A percentile compares a stretch with the other conserved stretches of the same genome.
Conservation (phyloP, 1,140 invertebrate genomes). For the Rhopalosiphum maidis region DNA sequence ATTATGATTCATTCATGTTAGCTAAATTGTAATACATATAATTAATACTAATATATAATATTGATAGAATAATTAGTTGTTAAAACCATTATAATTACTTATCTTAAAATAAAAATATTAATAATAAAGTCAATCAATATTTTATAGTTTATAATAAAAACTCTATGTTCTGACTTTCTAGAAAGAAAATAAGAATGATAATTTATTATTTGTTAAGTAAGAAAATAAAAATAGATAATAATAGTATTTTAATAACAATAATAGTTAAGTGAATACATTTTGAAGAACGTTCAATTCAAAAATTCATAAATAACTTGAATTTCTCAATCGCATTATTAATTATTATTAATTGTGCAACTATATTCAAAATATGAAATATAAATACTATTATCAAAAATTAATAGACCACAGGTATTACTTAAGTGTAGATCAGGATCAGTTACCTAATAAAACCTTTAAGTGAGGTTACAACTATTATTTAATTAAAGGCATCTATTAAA, state of each 20-base stretch:
- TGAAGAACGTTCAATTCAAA: background rate
- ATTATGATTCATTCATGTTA: background rate
- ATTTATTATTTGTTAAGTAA: too few relatives aligned
- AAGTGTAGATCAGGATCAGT: background rate
- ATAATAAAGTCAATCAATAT: background rate
- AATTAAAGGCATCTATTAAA: background rate
- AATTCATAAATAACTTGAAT: background rate
- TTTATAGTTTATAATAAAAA: background rate
- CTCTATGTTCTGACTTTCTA: too few relatives aligned
- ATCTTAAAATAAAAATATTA: background rate
- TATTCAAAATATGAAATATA: background rate
- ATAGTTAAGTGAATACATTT: too few relatives aligned
- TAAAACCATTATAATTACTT: background rate
- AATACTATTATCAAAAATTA: background rate
- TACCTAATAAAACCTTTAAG: background rate
- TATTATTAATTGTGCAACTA: background rate
- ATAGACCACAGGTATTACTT: background rate
- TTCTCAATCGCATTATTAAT: background rate
- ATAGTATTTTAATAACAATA: too few relatives aligned
- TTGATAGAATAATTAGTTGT: background rate
- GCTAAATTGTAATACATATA: background rate
- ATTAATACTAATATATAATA: background rate
- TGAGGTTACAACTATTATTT: background rate
- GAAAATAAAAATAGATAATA: too few relatives aligned
- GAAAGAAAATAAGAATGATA: too few relatives aligned